Base-by-base conservation (phyloP, 2,113 vertebrate genomes). In the Hippoglossus stenolepis region DNA sequence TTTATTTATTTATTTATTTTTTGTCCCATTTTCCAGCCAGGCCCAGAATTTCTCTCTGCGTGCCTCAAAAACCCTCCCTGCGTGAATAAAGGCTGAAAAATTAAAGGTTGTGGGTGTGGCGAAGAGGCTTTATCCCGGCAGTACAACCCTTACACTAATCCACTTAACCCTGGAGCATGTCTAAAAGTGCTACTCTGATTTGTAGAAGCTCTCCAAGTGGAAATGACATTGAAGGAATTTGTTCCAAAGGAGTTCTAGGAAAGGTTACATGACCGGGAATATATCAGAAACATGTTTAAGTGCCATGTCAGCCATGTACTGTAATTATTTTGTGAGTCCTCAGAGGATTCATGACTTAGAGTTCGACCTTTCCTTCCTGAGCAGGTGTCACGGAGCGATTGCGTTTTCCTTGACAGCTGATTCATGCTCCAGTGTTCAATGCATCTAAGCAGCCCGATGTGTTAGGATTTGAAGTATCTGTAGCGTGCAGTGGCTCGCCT, bases 11-110 rank as follows among this genome's bases (percentile, higher is more conserved):
- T 31, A 31, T 31, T 31, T 31, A 14, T 45, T 45, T 45, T 15
- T 3, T 51, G 15, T 45, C 8, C 2, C 67, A 63, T 63, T 62
- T 78, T 60, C 49, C 66, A 58, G 40, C 58, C 56, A 51, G 65
- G 69, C 78, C 8, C 2, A 56, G 74, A 60, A 64, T 78, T 40
- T 18, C 62, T 67, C 75, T 63, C 53, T 1, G 12, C 4, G 14
- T 65, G 66, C 65, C 70, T 65, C 8, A 60, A 82, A 57, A 85
- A 62, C 56, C 64, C 12, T 64, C 57, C 23, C 54, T 10, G 60
- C 5, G 18, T 75, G 76, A 73, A 83, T 74, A 47, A 83, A 76
- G 77, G 71, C 63, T 77, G 54, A 79, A 77, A 63, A 84, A 85
- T 81, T 54, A 82, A 77, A 74, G 83, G 58, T 61, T 62, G 77